Percentiles rank a stretch among this genome's conserved stretches.
Conservation (phyloP, 2,888 invertebrate genomes). For the Villa cingulata region DNA sequence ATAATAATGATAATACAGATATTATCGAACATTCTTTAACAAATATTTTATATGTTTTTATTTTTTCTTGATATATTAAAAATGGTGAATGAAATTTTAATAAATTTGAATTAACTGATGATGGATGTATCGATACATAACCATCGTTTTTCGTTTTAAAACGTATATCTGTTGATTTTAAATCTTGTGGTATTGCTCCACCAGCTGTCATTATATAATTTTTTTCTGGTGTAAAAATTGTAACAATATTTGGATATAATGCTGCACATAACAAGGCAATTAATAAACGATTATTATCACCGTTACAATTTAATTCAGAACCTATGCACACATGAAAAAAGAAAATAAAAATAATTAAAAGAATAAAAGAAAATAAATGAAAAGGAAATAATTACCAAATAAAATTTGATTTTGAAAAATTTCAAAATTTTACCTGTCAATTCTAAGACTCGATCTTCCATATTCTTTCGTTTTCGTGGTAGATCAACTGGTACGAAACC, state of each 20-base stretch:
- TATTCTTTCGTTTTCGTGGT: constrained; percentile 34
- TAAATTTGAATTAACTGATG: constrained; percentile 55
- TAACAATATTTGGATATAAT: constrained; percentile 82
- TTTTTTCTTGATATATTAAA: constrained; percentile 69
- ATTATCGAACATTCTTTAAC: constrained; percentile 72
- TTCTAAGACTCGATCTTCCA: constrained; percentile 49
- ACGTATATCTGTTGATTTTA: constrained; percentile 54
- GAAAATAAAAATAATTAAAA: not conserved
- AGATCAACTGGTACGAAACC: constrained; percentile 63
- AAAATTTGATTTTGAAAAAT: not conserved
- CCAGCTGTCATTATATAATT: constrained; percentile 57
- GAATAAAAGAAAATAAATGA: not conserved
- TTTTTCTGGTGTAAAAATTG: constrained; percentile 64
- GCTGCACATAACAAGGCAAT: constrained; percentile 82
- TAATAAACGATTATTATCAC: constrained; percentile 58
- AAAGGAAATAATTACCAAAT: not conserved
- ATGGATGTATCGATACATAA: constrained; percentile 60
- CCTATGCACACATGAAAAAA: constrained; percentile 17
- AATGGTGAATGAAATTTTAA: constrained; percentile 59
- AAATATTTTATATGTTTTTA: constrained; percentile 64
- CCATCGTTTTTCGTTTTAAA: constrained; percentile 65
- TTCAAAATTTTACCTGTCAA: constrained; percentile 42
- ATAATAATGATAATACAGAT: constrained; percentile 55
- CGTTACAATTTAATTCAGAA: constrained; percentile 52
- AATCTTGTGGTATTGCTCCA: constrained; percentile 60